Percentiles rank a stretch among this genome's conserved stretches.
Evolutionary conservation across 2,797 vertebrate genomes (phyloP).

Genomic region (Helicolenus hilgendorfi): DNA sequence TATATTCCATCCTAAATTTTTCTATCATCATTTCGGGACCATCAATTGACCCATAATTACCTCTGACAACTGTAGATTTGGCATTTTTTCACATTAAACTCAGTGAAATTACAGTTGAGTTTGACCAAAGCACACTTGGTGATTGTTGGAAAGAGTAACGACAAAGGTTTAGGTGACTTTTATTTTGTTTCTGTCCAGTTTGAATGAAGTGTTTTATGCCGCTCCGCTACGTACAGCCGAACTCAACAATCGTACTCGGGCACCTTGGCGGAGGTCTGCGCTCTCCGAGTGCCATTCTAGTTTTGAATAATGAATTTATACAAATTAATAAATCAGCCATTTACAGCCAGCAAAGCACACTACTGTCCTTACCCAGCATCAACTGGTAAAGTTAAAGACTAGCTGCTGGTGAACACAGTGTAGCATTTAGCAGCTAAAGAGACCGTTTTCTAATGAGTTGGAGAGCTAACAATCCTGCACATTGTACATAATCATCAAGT

Average conservation of each 20-base stretch:
- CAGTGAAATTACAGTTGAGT: too few relatives aligned
- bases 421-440: background rate
- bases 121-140: fast-evolving
- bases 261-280: too few relatives aligned
- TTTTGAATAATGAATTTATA: background rate
- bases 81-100: too few relatives aligned
- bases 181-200: too few relatives aligned
- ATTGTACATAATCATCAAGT: background rate
- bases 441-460: background rate
- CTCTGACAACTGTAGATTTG: fast-evolving
- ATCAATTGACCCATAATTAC: background rate
- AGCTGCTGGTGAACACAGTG: background rate
- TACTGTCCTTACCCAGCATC: background rate
- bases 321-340: background rate
- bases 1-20: background rate
- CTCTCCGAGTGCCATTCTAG: too few relatives aligned
- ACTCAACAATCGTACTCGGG: too few relatives aligned
- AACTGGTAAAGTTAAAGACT: background rate
- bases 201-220: fast-evolving
- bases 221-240: fast-evolving
- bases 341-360: background rate
- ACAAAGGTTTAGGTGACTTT: fast-evolving
- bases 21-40: background rate
- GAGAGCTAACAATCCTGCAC: background rate
- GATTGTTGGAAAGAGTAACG: too few relatives aligned